Evolutionary conservation across 2,888 invertebrate genomes (phyloP), one percentile per base, ranked within the genome.

Genomic region (Acrobasis consociella): DNA sequence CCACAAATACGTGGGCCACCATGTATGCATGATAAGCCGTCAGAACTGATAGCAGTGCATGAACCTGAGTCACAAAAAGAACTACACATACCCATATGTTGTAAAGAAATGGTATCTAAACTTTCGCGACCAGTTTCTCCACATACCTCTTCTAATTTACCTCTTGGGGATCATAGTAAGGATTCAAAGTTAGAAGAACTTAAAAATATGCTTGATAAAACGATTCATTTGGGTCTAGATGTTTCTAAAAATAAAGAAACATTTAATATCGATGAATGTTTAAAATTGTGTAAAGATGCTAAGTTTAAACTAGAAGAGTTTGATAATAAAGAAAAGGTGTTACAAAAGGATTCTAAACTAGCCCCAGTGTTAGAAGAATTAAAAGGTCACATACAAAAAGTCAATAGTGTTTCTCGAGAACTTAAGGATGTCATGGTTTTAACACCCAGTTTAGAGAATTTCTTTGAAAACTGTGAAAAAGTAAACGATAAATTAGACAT

Each of bases 321-420:
- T n/a, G 22, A 5, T 13, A 8, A 9, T 8, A 17, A 17, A 56
- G 42, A 56, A 38, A 38, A 37, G 7, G 8, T 38, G 2, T 10
- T 11, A 42, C 16, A 42, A 42, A 13, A 13, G 8, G 39, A 13
- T 56, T 22, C 17, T 2, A 42, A 22, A 17, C 17, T 59, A 59
- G 66, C 69, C 46, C 59, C 50, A 9, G 68, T 70, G 56, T 60
- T 80, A 10, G 65, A 73, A 16, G 62, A 72, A 56, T 64, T 80
- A 9, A 79, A 73, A 64, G 58, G 53, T 9, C 73, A 71, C 67
- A 64, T 76, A 53, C 67, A 58, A 10, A 69, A 76, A 58, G 69
- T 74, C 9, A 72, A 74, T 16, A 66, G 69, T 62, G 64, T 75
- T 9, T 67, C 69, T 5, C 69, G 71, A 59, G 74, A 74, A 39